Conservation (phyloP, 2,797 vertebrate species). For the Cetoscarus ocellatus region DNA sequence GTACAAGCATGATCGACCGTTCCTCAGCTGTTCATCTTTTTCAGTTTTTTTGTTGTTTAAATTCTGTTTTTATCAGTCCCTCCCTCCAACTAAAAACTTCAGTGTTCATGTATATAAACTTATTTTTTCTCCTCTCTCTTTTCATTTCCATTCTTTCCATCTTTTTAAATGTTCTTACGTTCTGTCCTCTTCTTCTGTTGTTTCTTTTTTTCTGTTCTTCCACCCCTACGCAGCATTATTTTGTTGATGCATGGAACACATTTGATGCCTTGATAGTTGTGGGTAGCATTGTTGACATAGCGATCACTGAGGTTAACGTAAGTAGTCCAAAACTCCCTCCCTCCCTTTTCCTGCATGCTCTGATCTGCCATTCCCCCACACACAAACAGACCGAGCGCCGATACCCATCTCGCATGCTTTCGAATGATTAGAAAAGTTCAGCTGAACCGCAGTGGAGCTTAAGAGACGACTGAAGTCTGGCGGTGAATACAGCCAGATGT, state of each 20-base stretch:
- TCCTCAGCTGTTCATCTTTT: conserved; percentile 78
- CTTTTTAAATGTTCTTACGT: conserved; percentile 85
- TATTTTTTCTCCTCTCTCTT: conserved; percentile 82
- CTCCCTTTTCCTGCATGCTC: conserved; percentile 67
- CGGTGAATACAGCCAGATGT: conserved; percentile 57
- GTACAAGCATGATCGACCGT: conserved; percentile 83
- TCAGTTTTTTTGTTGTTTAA: conserved; percentile 70
- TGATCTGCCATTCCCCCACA: conserved; percentile 74
- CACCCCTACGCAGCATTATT: conserved; percentile 98
- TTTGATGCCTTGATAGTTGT: conserved; percentile 99
- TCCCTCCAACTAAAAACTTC: conserved; percentile 79
- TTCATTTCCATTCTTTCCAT: conserved; percentile 81
- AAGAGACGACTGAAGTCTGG: conserved; percentile 38
- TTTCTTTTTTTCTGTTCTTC: conserved; percentile 80
- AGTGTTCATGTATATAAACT: conserved; percentile 84
- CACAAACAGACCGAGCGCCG: conserved; percentile 70
- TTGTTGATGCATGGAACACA: conserved; percentile 99
- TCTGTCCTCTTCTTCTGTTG: conserved; percentile 80
- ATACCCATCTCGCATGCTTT: conserved; percentile 79
- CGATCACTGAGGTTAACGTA: conserved; percentile 99
- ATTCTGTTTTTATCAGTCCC: conserved; percentile 76
- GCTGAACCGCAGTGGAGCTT: conserved; percentile 52
- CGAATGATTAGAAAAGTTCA: conserved; percentile 69
- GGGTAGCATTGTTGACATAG: conserved; percentile 99
- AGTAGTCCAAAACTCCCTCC: conserved; percentile 92